Conservation (phyloP, 2,797 vertebrate species). For the Chelon labrosus region DNA sequence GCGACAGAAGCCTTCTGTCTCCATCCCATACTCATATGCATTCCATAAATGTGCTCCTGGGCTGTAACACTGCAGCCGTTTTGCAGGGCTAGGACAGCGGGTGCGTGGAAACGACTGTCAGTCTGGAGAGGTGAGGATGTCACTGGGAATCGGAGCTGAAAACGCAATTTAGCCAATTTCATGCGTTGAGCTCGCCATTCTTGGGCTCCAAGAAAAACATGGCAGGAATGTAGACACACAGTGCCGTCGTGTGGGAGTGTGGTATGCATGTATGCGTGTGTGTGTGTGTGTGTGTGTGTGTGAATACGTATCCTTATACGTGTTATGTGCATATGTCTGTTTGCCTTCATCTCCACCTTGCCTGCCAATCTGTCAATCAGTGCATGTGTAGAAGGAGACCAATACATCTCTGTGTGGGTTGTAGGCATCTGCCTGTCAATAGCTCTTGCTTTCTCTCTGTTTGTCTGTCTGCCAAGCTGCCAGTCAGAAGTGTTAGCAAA, state of each 20-base stretch:
- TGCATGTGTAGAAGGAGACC: constrained; percentile 57
- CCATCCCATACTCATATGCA: constrained; percentile 3
- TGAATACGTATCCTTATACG: constrained; percentile 26
- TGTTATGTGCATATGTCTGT: constrained; percentile 65
- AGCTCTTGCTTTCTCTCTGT: constrained; percentile 66
- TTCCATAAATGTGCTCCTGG: constrained; percentile 25
- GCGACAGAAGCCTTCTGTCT: background rate
- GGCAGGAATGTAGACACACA: constrained; percentile 48
- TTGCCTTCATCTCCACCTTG: constrained; percentile 61
- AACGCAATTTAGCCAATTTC: constrained; percentile 34
- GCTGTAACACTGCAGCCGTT: constrained; percentile 25
- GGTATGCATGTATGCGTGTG: constrained; percentile 9
- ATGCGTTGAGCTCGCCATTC: constrained; percentile 22
- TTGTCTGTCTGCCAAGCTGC: constrained; percentile 75
- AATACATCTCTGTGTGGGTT: constrained; percentile 66
- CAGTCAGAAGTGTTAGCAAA: constrained; percentile 71
- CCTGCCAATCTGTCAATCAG: constrained; percentile 73
- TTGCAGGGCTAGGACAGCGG: background rate
- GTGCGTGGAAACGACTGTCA: constrained; percentile 26
- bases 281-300: constrained; percentile 11
- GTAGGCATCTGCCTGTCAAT: constrained; percentile 77
- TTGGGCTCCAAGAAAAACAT: constrained; percentile 52
- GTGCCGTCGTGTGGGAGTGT: constrained; percentile 27
- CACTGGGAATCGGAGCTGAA: constrained; percentile 28
- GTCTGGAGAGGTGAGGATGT: constrained; percentile 32